Conservation (phyloP, 2,888 invertebrate species). For the Perizoma flavofasciatum region DNA sequence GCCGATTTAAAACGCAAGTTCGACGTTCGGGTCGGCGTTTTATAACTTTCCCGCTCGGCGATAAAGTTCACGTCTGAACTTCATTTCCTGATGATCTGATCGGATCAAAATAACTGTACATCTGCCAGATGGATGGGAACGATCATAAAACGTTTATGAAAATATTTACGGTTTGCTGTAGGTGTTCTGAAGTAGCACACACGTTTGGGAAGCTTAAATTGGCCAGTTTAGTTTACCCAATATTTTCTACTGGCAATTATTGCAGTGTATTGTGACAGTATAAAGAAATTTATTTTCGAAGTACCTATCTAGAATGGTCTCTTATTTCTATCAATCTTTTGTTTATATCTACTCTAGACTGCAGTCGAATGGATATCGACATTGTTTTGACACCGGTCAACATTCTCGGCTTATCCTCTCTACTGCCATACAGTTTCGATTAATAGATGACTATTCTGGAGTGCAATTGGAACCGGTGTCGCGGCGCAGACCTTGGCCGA, state of each 20-base stretch:
- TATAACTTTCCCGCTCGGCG: slow-evolving; percentile 72
- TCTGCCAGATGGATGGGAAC: slow-evolving; percentile 66
- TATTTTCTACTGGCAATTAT: no score
- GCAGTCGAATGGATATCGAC: no score
- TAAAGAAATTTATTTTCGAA: not conserved
- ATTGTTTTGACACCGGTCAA: slow-evolving; percentile 1
- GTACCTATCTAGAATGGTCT: not conserved
- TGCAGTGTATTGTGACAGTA: slow-evolving; percentile 5
- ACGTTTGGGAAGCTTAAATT: no score
- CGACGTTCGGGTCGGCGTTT: slow-evolving; percentile 71
- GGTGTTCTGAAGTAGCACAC: slow-evolving; percentile 15
- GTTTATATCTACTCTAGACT: no score
- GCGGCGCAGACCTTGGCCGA: slow-evolving; percentile 35
- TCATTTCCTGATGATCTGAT: slow-evolving; percentile 68
- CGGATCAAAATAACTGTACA: slow-evolving; percentile 64
- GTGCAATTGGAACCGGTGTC: slow-evolving; percentile 44
- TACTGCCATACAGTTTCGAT: slow-evolving; percentile 11
- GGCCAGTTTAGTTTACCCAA: no score
- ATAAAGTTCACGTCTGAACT: slow-evolving; percentile 73
- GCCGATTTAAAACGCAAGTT: slow-evolving; percentile 80
- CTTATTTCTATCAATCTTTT: no score
- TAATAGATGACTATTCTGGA: slow-evolving; percentile 30
- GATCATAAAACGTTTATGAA: slow-evolving; percentile 57
- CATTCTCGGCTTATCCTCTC: slow-evolving; percentile 9
- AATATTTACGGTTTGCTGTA: slow-evolving; percentile 52